These are phyloP conservation scores for Agonum fuliginosum DNA, from an alignment of 2,888 invertebrate species.

Conservation along the genomic window DNA sequence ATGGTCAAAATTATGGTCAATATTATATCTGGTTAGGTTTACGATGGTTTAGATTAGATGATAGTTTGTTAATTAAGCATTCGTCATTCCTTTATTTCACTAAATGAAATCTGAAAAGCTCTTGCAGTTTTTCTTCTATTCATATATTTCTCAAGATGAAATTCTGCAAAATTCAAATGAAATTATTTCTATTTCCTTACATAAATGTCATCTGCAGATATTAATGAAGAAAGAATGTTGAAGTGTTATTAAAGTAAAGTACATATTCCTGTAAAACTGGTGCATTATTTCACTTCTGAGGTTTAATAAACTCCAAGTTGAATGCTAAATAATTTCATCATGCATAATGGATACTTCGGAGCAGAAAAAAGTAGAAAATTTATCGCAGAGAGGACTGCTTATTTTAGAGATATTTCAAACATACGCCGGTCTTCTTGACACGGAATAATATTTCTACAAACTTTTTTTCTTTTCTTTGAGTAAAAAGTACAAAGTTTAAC, in stretches of 20 bases:
- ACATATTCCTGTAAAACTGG: slow-evolving; percentile 12
- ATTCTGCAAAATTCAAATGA: too few species aligned
- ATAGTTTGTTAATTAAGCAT: too few species aligned
- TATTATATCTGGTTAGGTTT: too few species aligned
- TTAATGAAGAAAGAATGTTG: not conserved
- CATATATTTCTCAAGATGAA: too few species aligned
- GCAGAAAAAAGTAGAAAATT: slow-evolving; percentile 36
- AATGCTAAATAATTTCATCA: slow-evolving; percentile 42
- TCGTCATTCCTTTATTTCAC: too few species aligned
- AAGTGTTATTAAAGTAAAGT: slow-evolving; percentile 3
- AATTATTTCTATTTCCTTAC: too few species aligned
- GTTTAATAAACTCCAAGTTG: slow-evolving; percentile 31
- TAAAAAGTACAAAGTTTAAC: slow-evolving; percentile 41
- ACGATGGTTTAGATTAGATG: too few species aligned
- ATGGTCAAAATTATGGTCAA: too few species aligned
- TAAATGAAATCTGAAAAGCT: too few species aligned
- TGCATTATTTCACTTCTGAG: slow-evolving; percentile 30
- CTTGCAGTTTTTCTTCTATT: too few species aligned
- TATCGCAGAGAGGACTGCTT: slow-evolving; percentile 43
- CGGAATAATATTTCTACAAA: slow-evolving; percentile 39
- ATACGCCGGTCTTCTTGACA: slow-evolving; percentile 26
- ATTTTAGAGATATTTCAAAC: slow-evolving; percentile 46
- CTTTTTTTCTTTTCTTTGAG: slow-evolving; percentile 28
- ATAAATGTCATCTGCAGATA: too few species aligned
- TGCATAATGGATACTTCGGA: slow-evolving; percentile 38